These are phyloP conservation scores for Uromys caudimaculatus DNA, from an alignment of 2,797 vertebrate genomes.

Conservation along the genomic window DNA sequence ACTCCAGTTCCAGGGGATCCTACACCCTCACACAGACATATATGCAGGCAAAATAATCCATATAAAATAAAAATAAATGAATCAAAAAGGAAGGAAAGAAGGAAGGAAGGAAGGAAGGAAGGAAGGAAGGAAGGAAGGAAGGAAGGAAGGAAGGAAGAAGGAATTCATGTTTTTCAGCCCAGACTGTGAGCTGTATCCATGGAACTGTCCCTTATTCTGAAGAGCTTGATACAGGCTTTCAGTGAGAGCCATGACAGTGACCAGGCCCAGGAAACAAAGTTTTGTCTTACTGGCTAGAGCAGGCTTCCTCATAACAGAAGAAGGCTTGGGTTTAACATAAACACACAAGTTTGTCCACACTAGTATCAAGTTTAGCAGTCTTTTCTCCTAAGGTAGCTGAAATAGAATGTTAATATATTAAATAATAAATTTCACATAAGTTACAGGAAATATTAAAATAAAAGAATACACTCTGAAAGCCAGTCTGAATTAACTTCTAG, in stretches of 20 bases:
- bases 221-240: neutral
- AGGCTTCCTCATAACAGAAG: neutral
- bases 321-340: neutral
- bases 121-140: no score
- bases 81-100: neutral
- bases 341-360: neutral
- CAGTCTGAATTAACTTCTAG: neutral
- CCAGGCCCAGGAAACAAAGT: neutral
- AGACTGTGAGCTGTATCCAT: neutral
- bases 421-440: neutral
- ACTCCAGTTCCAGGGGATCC: neutral
- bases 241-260: neutral
- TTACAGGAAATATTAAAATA: neutral
- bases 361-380: neutral
- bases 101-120: fast-evolving
- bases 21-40: neutral
- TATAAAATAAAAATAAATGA: neutral
- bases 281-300: neutral
- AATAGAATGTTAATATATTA: neutral
- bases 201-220: neutral
- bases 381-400: neutral
- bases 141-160: neutral
- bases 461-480: neutral
- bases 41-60: neutral
- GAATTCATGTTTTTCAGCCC: neutral